Percentiles rank a stretch among this genome's conserved stretches.
These are phyloP conservation scores for Tenthredo livida DNA, from an alignment of 2,888 invertebrate genomes.

Conservation along the genomic window DNA sequence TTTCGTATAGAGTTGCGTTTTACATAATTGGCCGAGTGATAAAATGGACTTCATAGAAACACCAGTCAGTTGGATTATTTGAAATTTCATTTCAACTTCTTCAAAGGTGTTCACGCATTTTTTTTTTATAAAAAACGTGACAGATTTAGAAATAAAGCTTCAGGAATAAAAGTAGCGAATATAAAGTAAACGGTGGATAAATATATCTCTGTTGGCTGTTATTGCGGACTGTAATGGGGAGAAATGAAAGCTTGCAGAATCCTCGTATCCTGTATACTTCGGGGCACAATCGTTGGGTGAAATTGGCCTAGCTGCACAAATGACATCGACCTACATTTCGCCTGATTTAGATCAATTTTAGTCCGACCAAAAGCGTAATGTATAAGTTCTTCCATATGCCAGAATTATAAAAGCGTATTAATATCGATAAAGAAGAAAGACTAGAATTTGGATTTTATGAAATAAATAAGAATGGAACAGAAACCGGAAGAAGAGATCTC, in stretches of 20 bases:
- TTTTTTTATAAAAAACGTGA: not conserved
- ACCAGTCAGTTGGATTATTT: too few relatives aligned
- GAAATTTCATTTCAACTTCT: not conserved
- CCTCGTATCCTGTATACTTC: slow-evolving; percentile 5
- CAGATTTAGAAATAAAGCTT: not conserved
- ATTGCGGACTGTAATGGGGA: not conserved
- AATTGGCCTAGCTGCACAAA: slow-evolving; percentile 20
- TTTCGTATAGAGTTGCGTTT: too few relatives aligned
- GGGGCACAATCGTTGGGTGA: not conserved
- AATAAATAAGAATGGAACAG: too few relatives aligned
- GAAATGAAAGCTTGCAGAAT: slow-evolving; percentile 6
- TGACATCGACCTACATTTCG: slow-evolving; percentile 20
- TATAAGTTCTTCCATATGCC: not conserved
- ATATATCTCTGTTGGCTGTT: not conserved
- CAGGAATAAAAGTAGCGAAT: not conserved
- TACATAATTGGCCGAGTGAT: not conserved
- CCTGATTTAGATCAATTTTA: not conserved
- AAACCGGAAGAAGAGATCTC: too few relatives aligned
- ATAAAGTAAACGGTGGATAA: not conserved
- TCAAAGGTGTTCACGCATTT: not conserved
- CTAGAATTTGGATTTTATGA: not conserved
- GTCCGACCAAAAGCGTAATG: not conserved
- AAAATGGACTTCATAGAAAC: too few relatives aligned
- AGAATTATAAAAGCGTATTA: not conserved
- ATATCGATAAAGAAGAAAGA: not conserved